A percentile compares a stretch with the other conserved stretches of the same genome.
phyloP scores from a whole-genome alignment of 1,140 invertebrate species.

The Bemisia tabaci region DNA sequence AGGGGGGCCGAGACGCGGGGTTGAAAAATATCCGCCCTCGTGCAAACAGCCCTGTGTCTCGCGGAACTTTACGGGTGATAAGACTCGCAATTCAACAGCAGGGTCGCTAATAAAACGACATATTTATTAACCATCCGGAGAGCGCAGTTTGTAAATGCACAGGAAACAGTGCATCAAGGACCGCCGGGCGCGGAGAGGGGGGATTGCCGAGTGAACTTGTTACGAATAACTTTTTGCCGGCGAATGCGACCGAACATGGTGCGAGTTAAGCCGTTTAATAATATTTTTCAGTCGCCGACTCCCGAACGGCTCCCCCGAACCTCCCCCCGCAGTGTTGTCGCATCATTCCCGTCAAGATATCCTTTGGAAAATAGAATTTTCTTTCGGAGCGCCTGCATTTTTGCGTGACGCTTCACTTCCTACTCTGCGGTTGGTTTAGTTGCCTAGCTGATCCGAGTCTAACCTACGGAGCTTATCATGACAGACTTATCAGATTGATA shows the following conservation, averaged over 20 bases:
- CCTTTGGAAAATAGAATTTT: too few relatives aligned
- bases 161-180: not conserved
- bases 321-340: not conserved
- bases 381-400: too few relatives aligned
- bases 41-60: not conserved
- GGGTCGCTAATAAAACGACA: not conserved
- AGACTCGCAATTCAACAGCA: not conserved
- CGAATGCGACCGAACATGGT: not conserved
- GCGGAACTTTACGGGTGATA: not conserved
- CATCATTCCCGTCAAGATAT: too few relatives aligned
- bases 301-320: not conserved
- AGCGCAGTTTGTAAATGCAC: not conserved
- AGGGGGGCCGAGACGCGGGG: not conserved
- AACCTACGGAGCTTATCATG: too few relatives aligned
- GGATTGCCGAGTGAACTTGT: not conserved
- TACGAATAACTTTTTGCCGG: not conserved
- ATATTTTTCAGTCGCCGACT: not conserved
- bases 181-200: too few relatives aligned
- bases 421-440: too few relatives aligned
- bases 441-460: too few relatives aligned
- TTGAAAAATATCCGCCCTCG: not conserved
- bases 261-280: not conserved
- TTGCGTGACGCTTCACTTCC: too few relatives aligned
- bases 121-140: not conserved
- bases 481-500: too few relatives aligned